These are phyloP conservation scores for Asarcornis scutulata DNA, from an alignment of 2,113 vertebrate genomes.

Conservation along the genomic window DNA sequence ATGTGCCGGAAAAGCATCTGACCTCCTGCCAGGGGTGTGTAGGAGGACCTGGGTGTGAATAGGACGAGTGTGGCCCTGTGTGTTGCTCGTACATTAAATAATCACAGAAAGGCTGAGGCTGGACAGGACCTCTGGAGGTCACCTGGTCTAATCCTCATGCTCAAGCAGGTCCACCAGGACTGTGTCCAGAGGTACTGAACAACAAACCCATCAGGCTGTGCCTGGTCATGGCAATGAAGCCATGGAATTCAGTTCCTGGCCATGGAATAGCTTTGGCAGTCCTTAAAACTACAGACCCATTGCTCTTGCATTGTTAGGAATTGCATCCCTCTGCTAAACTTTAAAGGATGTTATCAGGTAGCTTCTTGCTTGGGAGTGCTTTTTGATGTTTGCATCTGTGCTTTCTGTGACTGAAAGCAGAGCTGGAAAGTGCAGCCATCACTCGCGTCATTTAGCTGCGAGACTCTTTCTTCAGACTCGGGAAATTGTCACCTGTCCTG, in stretches of 20 bases:
- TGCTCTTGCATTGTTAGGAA: background rate
- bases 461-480: background rate
- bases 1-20: background rate
- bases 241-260: too few relatives aligned
- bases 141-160: background rate
- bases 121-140: background rate
- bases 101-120: background rate
- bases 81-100: background rate
- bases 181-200: background rate
- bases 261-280: background rate
- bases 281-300: background rate
- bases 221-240: too few relatives aligned
- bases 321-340: background rate
- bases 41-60: background rate
- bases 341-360: background rate
- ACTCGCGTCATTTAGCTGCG: background rate
- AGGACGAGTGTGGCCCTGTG: background rate
- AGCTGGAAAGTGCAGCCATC: background rate
- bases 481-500: slow-evolving; percentile 1
- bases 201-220: background rate
- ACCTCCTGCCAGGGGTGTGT: rapidly evolving
- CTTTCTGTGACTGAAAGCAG: background rate
- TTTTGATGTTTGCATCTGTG: background rate
- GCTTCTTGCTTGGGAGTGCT: background rate
- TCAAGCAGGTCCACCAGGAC: background rate